Evolutionary conservation across 1,140 invertebrate genomes (phyloP).

Genomic region (Drosophila lacteicornis): DNA sequence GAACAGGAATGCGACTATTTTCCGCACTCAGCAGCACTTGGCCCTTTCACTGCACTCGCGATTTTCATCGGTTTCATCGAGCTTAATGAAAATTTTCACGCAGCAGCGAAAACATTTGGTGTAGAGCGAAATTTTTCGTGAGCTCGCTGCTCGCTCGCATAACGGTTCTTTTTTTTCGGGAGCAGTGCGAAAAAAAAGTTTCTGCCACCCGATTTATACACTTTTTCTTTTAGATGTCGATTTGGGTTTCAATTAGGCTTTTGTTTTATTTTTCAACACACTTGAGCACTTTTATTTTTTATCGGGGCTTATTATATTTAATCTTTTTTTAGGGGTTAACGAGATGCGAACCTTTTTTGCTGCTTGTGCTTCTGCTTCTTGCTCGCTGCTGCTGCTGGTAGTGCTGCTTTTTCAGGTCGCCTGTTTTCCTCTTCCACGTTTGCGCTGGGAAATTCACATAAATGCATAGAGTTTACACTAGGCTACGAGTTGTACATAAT

Average conservation of each 20-base stretch:
- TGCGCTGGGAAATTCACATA: constrained; percentile 75
- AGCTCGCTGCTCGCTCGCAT: constrained; percentile 53
- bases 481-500: constrained; percentile 75
- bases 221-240: background rate
- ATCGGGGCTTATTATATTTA: background rate
- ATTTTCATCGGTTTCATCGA: constrained; percentile 19
- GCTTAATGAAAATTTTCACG: constrained; percentile 56
- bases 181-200: constrained; percentile 27
- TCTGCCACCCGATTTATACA: constrained; percentile 22
- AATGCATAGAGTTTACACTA: constrained; percentile 82
- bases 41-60: constrained; percentile 38
- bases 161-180: constrained; percentile 46
- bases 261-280: constrained; percentile 7
- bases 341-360: constrained; percentile 73
- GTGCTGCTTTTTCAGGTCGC: constrained; percentile 72
- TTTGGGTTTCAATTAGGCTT: constrained; percentile 5
- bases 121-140: constrained; percentile 78
- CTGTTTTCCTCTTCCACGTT: constrained; percentile 72
- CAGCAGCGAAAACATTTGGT: constrained; percentile 71
- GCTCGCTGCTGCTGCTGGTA: constrained; percentile 47
- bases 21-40: constrained; percentile 37
- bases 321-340: constrained; percentile 12
- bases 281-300: constrained; percentile 26
- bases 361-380: constrained; percentile 57
- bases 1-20: constrained; percentile 42